Conservation (phyloP, 1,140 invertebrate species). For the Penaeus chinensis region DNA sequence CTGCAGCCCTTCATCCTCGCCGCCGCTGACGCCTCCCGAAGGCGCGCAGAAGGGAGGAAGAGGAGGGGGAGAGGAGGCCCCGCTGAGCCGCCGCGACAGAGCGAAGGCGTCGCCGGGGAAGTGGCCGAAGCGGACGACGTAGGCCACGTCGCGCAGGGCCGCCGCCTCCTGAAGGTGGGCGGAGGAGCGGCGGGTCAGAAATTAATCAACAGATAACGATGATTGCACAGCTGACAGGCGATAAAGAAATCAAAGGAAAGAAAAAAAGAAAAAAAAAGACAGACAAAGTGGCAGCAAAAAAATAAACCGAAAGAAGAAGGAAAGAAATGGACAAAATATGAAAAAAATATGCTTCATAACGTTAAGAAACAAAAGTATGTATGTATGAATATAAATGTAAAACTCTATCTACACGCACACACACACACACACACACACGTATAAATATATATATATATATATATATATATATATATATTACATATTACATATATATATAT, state of each 20-base stretch:
- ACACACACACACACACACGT: background rate
- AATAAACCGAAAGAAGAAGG: too few relatives aligned
- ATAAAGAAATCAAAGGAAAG: too few relatives aligned
- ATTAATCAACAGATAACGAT: background rate
- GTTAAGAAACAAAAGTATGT: too few relatives aligned
- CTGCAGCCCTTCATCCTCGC: too few relatives aligned
- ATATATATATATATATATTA: background rate
- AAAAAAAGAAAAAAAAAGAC: too few relatives aligned
- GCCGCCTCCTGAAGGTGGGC: constrained; percentile 16
- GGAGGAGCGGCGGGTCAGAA: background rate
- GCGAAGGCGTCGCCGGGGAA: constrained; percentile 27
- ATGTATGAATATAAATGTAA: too few relatives aligned
- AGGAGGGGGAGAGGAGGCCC: background rate
- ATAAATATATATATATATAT: background rate
- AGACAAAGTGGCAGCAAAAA: too few relatives aligned
- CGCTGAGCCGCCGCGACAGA: background rate
- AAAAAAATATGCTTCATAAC: too few relatives aligned
- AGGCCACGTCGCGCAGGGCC: constrained; percentile 44
- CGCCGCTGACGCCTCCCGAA: too few relatives aligned
- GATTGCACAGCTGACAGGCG: too few relatives aligned
- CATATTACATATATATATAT: background rate
- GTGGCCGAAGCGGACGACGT: constrained; percentile 52
- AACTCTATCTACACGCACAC: background rate
- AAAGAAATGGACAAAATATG: too few relatives aligned
- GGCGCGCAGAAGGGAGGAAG: too few relatives aligned